Conservation (phyloP, 1,140 invertebrate genomes). For the Pseudomyrmex concolor region DNA sequence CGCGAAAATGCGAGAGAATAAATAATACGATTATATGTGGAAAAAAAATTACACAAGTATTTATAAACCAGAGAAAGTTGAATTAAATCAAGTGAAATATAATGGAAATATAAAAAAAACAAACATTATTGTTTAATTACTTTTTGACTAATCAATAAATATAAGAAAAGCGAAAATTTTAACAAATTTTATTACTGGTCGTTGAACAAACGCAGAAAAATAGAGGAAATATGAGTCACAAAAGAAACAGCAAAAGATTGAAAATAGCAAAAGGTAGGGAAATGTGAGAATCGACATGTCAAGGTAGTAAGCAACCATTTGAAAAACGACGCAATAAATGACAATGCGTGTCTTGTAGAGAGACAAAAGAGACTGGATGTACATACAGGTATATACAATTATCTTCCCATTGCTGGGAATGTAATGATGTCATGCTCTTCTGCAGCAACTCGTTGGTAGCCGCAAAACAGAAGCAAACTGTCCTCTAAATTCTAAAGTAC, state of each 20-base stretch:
- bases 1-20: neutral
- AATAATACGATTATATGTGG: neutral
- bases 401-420: conserved; percentile 40
- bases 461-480: conserved; percentile 60
- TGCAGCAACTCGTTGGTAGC: conserved; percentile 43
- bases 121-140: too few species aligned
- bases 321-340: conserved; percentile 52
- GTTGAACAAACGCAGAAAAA: neutral
- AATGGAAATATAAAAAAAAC: too few species aligned
- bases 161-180: neutral
- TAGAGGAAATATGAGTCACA: neutral
- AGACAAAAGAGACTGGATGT: conserved; percentile 43
- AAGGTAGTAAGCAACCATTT: conserved; percentile 40
- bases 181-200: too few species aligned
- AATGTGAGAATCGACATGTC: conserved; percentile 59
- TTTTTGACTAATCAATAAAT: too few species aligned
- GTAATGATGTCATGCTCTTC: conserved; percentile 48
- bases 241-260: neutral
- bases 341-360: conserved; percentile 40
- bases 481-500: conserved; percentile 50
- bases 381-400: conserved; percentile 43
- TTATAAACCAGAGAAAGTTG: too few species aligned
- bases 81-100: too few species aligned
- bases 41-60: too few species aligned
- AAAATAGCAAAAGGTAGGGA: conserved; percentile 30